phyloP scores from a whole-genome alignment of 2,113 vertebrate genomes.

The rabbit (Oryctolagus cuniculus) region DNA sequence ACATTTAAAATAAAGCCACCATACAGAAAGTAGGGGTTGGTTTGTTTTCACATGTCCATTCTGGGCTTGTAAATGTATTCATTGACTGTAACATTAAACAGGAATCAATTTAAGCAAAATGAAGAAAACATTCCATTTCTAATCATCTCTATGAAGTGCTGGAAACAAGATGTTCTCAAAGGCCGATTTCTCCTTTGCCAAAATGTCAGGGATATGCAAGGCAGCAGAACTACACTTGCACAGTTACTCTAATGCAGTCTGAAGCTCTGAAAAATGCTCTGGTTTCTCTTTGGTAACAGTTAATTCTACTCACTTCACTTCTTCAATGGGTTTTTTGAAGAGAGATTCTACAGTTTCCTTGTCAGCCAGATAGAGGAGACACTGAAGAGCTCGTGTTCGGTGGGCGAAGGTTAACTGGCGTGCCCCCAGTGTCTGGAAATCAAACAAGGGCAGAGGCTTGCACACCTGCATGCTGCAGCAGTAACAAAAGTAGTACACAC shows the following conservation, averaged over 20 bases:
- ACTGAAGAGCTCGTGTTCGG: conserved; percentile 93
- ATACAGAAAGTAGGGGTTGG: not conserved
- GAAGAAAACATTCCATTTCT: not conserved
- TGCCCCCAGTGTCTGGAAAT: conserved; percentile 89
- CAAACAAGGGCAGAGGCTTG: not conserved
- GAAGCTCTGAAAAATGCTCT: not conserved
- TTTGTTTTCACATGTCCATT: not conserved
- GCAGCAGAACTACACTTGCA: not conserved
- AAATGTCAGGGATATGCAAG: not conserved
- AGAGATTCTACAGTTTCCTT: conserved; percentile 90
- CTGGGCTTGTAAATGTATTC: not conserved
- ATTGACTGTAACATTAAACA: not conserved
- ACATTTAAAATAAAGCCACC: not conserved
- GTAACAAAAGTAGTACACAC: not conserved
- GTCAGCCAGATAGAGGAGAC: conserved; percentile 93
- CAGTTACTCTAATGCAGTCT: rapidly evolving
- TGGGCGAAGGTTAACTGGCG: conserved; percentile 93
- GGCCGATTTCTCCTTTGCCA: not conserved
- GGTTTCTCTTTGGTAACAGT: not conserved
- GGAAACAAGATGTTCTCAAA: conserved; percentile 27
- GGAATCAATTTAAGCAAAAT: conserved; percentile 36
- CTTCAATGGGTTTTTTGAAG: conserved; percentile 91
- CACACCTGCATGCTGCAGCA: rapidly evolving
- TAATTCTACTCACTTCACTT: conserved; percentile 91
- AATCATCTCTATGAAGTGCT: not conserved